These are phyloP conservation scores for Chamaetylas fuelleborni DNA, from an alignment of 2,113 vertebrate species.

Conservation along the genomic window DNA sequence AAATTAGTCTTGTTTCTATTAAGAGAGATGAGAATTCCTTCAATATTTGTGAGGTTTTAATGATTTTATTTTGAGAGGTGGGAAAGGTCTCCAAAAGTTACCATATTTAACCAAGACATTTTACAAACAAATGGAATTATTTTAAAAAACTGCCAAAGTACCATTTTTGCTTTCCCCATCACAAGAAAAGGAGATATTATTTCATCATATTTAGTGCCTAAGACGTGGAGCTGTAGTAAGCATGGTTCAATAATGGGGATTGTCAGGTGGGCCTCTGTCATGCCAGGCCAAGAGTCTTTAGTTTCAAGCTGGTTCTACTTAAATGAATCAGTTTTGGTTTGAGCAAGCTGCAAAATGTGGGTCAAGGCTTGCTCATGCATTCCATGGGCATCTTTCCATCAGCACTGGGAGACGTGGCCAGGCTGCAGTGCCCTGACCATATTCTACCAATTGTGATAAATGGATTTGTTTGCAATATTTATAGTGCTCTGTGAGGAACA, in stretches of 20 bases:
- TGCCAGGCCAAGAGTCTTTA: background rate
- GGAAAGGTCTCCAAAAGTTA: background rate
- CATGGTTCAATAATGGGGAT: background rate
- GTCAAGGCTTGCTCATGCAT: background rate
- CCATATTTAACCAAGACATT: background rate
- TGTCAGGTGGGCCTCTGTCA: background rate
- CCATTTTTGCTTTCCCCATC: background rate
- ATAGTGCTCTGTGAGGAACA: background rate
- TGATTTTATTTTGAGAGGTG: background rate
- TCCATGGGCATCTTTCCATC: background rate
- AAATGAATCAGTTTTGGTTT: background rate
- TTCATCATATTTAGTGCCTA: background rate
- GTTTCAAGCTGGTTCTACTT: background rate
- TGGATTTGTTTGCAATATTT: background rate
- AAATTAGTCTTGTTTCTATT: background rate
- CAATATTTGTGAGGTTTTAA: background rate
- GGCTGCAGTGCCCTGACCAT: background rate
- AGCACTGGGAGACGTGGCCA: background rate
- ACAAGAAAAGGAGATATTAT: background rate
- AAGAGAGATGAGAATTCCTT: background rate
- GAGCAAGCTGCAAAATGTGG: background rate
- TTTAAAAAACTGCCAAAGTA: background rate
- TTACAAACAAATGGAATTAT: background rate
- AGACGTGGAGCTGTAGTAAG: background rate
- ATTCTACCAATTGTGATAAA: background rate